Evolutionary conservation across 1,140 invertebrate species (phyloP), one percentile per base, ranked within the genome.

Genomic region (Camponotus floridanus): DNA sequence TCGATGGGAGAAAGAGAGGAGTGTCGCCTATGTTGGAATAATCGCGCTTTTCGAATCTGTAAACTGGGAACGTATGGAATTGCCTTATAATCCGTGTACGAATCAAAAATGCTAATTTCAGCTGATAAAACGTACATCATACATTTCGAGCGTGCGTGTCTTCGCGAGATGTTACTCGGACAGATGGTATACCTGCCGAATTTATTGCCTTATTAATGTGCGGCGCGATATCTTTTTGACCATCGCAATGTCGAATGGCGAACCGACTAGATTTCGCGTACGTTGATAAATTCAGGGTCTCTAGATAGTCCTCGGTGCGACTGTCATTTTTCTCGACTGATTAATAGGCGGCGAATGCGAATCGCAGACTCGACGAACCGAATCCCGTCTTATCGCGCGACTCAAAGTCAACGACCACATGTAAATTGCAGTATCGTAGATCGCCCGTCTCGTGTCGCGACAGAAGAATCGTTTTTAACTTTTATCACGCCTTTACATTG

Each of bases 161-260:
- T 26, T 36, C 9, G 21, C 51, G 45, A 80, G 79, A 73, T 81
- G 73, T 33, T 81, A 81, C 61, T 73, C 55, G 73, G 79, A 73
- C 73, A 81, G 36, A 39, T 21, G 11, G 18, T 45, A 73, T 73
- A 36, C 55, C 39, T 33, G 2, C 79, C 68, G 39, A 83, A 83
- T 83, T 83, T 83, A 83, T 83, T 74, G 55, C 55, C 79, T 85
- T 85, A 65, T 85, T 78, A 85, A 85, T 85, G 55, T 36, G 13
- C 31, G 1, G 55, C n/a, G 26, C 42, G 55, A 74, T 74, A 74
- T 83, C 68, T 61, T 13, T 42, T 61, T 62, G 57, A 31, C 2
- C 39, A 62, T 76, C 45, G 71, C 59, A 48, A 78, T 55, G 18
- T 33, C 33, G 74, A 65, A 64, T 18, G 59, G n/a, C n/a, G 79